Base-by-base conservation (phyloP, 2,113 vertebrate species). In the Callospermophilus lateralis region DNA sequence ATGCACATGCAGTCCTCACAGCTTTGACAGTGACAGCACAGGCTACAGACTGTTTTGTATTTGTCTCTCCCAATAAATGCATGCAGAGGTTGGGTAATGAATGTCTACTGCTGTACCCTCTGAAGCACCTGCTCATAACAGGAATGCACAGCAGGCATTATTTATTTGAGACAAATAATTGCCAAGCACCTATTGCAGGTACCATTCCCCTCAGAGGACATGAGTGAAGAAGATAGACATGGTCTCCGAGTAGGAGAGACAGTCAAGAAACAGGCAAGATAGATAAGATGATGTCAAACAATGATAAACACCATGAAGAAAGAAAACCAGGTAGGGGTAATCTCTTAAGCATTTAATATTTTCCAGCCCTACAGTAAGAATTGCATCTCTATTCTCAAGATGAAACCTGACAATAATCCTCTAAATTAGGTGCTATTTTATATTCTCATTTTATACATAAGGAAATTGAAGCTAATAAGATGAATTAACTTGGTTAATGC, bases 361-460 rank as follows among this genome's bases (percentile, higher is more conserved):
- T 84, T 48, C 74, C 32, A 85, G 37, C 32, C 78, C 55, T 34
- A 32, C 5, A 81, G 37, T 84, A 85, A 85, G 24, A 67, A 88
- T 30, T 89, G 51, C 26, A 70, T 13, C 13, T 37, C 4, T 22
- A 77, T 39, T 45, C 79, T 26, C 61, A 37, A 84, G 8, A 34
- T 87, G 74, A 76, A 95, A 78, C 20, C 4, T 96, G 70, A 77
- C 39, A 93, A 85, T 55, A 70, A 28, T 19, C 19, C 67, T 89
- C 30, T 13, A 77, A 86, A 4, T 24, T 24, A 55, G 26, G 20
- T 45, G 32, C 11, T 70, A n/a, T 39, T 67, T 84, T 89, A 76
- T 32, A 72, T 53, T 89, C 53, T 90, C 39, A 20, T 34, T 37
- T 53, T 48, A 61, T 22, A 93, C 28, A 42, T 28, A 53, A 45